These are phyloP conservation scores for Jaculus jaculus DNA, from an alignment of 2,113 vertebrate genomes.

Conservation along the genomic window DNA sequence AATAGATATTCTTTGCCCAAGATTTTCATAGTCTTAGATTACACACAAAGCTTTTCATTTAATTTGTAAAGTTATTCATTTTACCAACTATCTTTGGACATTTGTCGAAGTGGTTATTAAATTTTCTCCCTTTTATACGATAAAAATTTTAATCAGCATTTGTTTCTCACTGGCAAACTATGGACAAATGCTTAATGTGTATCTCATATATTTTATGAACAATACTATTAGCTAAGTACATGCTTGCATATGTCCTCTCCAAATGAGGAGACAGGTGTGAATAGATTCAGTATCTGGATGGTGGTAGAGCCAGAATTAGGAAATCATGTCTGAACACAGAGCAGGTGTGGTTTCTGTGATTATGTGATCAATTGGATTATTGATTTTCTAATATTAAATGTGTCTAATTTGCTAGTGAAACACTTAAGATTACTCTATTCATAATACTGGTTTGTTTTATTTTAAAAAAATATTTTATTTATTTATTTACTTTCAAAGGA, in stretches of 20 bases:
- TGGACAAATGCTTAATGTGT: neutral
- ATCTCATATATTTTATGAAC: neutral
- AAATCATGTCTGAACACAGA: neutral
- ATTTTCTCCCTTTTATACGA: neutral
- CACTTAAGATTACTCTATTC: neutral
- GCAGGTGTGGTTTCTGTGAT: neutral
- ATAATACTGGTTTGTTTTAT: neutral
- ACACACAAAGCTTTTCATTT: neutral
- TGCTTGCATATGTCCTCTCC: neutral
- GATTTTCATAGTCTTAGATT: neutral
- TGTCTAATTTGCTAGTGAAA: neutral
- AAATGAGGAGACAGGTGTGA: neutral
- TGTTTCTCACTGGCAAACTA: neutral
- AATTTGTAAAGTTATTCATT: neutral
- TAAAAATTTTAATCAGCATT: neutral
- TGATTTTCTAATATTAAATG: neutral
- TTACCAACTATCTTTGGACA: neutral
- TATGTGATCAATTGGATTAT: neutral
- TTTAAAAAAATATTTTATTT: neutral
- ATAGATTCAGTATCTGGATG: neutral
- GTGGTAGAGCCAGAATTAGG: neutral
- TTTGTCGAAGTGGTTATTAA: neutral
- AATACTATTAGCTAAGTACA: neutral
- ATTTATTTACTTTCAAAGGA: neutral
- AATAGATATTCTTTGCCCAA: neutral